A percentile compares a stretch with the other conserved stretches of the same genome.
phyloP scores from a whole-genome alignment of 2,797 vertebrate species.

The Varecia variegata region DNA sequence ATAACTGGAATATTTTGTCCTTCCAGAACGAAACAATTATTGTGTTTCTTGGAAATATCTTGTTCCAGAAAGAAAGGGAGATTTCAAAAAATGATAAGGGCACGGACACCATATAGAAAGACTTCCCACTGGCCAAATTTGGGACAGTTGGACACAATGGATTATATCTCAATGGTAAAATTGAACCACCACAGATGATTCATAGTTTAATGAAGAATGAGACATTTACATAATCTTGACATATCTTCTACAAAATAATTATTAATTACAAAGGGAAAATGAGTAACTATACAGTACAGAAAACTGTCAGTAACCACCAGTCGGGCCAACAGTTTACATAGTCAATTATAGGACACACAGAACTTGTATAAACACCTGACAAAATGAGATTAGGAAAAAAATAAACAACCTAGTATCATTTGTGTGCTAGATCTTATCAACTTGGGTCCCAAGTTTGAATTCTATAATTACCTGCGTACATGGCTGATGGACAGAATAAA shows the following conservation, averaged over 20 bases:
- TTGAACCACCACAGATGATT: not conserved
- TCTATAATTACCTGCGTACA: not conserved
- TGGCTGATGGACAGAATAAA: not conserved
- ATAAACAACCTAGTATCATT: not conserved
- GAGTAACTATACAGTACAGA: not conserved
- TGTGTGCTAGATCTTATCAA: not conserved
- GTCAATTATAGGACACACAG: not conserved
- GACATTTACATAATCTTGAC: not conserved
- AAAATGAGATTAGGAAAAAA: not conserved
- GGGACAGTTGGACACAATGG: not conserved
- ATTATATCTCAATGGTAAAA: not conserved
- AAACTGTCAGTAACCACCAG: not conserved
- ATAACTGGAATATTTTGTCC: not conserved
- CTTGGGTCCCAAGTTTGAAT: not conserved
- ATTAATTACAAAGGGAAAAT: not conserved
- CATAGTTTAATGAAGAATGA: not conserved
- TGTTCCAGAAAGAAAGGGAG: not conserved
- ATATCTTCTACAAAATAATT: not conserved
- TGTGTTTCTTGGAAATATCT: too few relatives aligned
- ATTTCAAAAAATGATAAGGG: not conserved
- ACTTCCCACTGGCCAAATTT: not conserved
- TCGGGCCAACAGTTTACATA: not conserved
- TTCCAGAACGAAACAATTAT: not conserved
- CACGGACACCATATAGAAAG: not conserved
- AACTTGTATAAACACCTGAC: not conserved